phyloP scores from a whole-genome alignment of 1,140 invertebrate genomes.

The Bradynema listronoti region DNA sequence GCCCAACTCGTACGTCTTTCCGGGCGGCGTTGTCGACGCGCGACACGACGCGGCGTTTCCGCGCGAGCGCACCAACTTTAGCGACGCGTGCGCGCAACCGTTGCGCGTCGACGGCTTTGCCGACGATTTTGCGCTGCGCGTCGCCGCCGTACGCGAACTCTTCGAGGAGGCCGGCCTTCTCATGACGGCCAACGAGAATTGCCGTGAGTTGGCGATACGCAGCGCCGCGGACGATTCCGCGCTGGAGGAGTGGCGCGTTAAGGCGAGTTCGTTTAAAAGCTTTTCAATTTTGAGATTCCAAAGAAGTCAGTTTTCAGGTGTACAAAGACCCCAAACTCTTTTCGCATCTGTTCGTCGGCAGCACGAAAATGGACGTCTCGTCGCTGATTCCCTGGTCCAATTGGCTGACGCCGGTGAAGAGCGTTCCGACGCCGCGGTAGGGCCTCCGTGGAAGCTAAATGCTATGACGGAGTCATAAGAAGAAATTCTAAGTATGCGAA shows the following conservation, averaged over 20 bases:
- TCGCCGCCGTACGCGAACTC: constrained; percentile 26
- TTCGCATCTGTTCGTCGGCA: constrained; percentile 15
- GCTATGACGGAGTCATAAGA: too few relatives aligned
- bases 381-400: constrained; percentile 38
- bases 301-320: constrained; percentile 14
- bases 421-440: constrained; percentile 8
- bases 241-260: constrained; percentile 32
- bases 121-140: constrained; percentile 27
- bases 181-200: constrained; percentile 17
- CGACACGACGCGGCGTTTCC: constrained; percentile 22
- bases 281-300: background rate
- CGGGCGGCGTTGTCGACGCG: constrained; percentile 24
- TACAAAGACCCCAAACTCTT: constrained; percentile 18
- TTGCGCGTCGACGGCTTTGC: constrained; percentile 10
- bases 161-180: constrained; percentile 34
- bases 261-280: constrained; percentile 13
- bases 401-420: constrained; percentile 29
- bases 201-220: constrained; percentile 12
- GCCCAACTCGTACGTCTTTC: constrained; percentile 38
- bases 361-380: constrained; percentile 25
- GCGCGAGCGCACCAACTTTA: constrained; percentile 30
- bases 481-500: too few relatives aligned
- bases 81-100: constrained; percentile 9
- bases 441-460: too few relatives aligned
- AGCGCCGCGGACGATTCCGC: constrained; percentile 14